Conservation (phyloP, 2,113 vertebrate species). For the Athene noctua region DNA sequence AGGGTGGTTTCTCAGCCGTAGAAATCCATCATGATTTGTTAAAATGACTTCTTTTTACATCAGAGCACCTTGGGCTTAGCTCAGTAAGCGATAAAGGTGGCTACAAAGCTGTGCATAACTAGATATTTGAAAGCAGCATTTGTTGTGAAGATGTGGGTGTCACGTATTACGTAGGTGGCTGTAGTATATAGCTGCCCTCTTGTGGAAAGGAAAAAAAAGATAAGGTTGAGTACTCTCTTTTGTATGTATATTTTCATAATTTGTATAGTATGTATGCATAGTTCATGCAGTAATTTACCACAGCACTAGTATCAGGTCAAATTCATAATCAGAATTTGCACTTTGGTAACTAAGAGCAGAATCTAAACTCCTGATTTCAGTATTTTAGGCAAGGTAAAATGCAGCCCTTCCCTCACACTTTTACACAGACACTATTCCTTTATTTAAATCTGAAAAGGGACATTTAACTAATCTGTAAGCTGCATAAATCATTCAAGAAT, state of each 20-base stretch:
- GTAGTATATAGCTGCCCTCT: background rate
- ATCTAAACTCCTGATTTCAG: background rate
- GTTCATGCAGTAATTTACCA: background rate
- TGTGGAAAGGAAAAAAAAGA: background rate
- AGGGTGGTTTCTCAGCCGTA: background rate
- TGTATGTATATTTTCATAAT: accelerated
- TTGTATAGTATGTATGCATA: background rate
- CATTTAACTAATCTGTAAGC: background rate
- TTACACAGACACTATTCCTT: background rate
- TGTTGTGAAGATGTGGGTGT: background rate
- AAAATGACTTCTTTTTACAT: background rate
- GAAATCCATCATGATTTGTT: background rate
- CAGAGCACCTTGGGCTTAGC: background rate
- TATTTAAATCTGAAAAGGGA: background rate
- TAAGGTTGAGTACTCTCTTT: background rate
- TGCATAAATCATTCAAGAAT: background rate
- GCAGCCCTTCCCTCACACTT: background rate
- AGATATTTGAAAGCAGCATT: background rate
- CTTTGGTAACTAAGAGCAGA: background rate
- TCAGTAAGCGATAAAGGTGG: background rate
- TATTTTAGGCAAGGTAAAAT: background rate
- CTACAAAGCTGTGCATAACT: background rate
- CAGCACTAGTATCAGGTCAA: background rate
- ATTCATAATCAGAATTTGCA: background rate
- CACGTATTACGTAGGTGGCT: accelerated